phyloP scores from a whole-genome alignment of 2,113 vertebrate species.

The Eleginops maclovinus region DNA sequence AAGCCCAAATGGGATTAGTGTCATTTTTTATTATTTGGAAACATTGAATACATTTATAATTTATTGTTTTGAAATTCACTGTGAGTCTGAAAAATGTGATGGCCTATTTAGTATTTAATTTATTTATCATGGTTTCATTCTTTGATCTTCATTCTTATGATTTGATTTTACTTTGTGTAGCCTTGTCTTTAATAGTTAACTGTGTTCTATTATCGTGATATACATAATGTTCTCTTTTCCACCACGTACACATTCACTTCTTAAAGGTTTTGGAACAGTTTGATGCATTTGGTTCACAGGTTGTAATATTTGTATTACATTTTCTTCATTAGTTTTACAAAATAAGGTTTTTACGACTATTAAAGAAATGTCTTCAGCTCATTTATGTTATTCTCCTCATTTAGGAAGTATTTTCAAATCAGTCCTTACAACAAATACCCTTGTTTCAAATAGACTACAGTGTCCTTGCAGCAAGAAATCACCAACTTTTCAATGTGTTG shows the following conservation, averaged over 20 bases:
- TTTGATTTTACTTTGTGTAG: background rate
- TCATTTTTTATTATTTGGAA: constrained; percentile 1
- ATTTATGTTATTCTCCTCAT: background rate
- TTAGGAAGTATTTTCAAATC: background rate
- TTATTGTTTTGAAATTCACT: background rate
- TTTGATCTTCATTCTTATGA: background rate
- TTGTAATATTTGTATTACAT: too few species aligned
- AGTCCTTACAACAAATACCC: background rate
- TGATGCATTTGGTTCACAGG: too few species aligned
- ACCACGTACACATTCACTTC: background rate
- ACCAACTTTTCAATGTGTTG: background rate
- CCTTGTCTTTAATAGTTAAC: background rate
- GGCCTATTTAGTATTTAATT: background rate
- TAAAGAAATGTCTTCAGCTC: too few species aligned
- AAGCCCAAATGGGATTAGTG: constrained; percentile 11
- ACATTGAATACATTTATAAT: constrained; percentile 18
- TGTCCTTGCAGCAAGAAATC: background rate
- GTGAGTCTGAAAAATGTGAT: background rate
- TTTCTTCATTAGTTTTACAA: background rate
- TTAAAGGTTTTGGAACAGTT: too few species aligned
- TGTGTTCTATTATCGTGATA: background rate
- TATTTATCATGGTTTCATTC: background rate
- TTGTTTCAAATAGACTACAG: background rate
- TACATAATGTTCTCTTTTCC: background rate
- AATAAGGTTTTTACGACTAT: background rate